Evolutionary conservation across 2,113 vertebrate genomes (phyloP), one percentile per base, ranked within the genome.

Genomic region (Catharus minimus): DNA sequence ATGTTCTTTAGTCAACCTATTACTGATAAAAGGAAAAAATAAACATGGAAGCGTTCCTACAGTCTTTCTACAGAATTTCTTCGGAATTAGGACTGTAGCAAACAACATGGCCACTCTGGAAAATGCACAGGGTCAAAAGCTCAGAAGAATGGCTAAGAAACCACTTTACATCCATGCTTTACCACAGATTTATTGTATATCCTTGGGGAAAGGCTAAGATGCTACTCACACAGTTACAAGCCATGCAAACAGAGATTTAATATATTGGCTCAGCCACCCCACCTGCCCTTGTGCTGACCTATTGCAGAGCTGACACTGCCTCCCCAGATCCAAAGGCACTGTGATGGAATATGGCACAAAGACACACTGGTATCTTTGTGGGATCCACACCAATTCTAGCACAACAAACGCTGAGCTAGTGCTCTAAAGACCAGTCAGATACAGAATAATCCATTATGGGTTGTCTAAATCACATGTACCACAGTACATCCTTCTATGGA

Each of bases 1-100:
- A 93, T 52, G 55, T 93, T 90, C 64, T 90, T 86, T 60, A 89
- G 81, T 87, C 49, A 92, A 90, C 68, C 53, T 23, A 76, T 53
- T 90, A 65, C 77, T 1, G 3, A 62, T 56, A 84, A 90, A 82
- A 75, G 27, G 21, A 88, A 90, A 88, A 92, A 78, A 65, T 32
- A 85, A 90, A 61, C 22, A 75, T 8, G 30, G 30, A 80, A 69
- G 23, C 65, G 32, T 36, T 90, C 9, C 52, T 83, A 30, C 13
- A 55, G 55, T 36, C 61, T 90, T 92, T 43, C 68, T 56, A 38
- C 17, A 18, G 49, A 50, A 50, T 28, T 50, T 50, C 49, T 58
- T 72, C 64, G 41, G 44, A 67, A 68, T 39, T 52, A 71, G 61
- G 39, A 52, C n/a, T 60, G 61, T 24, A 71, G 69, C 58, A 83